Evolutionary conservation across 2,113 vertebrate genomes (phyloP).

Genomic region (Puffinus mauretanicus): DNA sequence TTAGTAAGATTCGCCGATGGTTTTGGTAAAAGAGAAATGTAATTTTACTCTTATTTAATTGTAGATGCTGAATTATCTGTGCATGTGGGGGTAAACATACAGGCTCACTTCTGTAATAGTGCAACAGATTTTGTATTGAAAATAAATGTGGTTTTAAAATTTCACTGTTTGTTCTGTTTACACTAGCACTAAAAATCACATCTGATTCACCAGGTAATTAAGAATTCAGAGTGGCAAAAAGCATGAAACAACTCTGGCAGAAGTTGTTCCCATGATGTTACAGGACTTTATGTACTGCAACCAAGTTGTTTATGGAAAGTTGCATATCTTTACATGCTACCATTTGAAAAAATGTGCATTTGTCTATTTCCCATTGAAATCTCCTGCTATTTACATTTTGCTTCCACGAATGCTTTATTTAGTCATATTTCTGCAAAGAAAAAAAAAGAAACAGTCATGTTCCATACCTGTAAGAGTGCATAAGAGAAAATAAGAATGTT

Average conservation of each 20-base stretch:
- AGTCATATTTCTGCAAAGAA: not conserved
- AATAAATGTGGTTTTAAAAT: slow-evolving; percentile 94
- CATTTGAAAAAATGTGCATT: not conserved
- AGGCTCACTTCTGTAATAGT: slow-evolving; percentile 81
- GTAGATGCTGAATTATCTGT: slow-evolving; percentile 79
- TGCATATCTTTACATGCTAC: not conserved
- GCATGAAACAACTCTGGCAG: not conserved
- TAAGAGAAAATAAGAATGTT: not conserved
- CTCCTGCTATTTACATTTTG: not conserved
- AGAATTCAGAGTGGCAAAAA: not conserved
- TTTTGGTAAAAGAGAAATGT: slow-evolving; percentile 36
- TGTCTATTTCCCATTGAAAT: not conserved
- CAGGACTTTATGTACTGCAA: not conserved
- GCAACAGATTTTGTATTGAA: slow-evolving; percentile 87
- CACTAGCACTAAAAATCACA: not conserved
- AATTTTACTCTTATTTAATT: slow-evolving; percentile 50
- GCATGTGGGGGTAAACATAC: slow-evolving; percentile 78
- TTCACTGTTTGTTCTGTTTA: slow-evolving; percentile 68
- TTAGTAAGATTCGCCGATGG: slow-evolving; percentile 11
- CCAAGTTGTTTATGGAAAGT: not conserved
- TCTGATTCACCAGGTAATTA: not conserved
- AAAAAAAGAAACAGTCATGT: not conserved
- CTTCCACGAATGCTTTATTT: not conserved
- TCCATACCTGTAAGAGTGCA: not conserved
- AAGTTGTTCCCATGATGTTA: not conserved